A percentile compares a stretch with the other conserved stretches of the same genome.
Evolutionary conservation across 1,140 invertebrate species (phyloP).

Genomic region (Micrasema minimum): DNA sequence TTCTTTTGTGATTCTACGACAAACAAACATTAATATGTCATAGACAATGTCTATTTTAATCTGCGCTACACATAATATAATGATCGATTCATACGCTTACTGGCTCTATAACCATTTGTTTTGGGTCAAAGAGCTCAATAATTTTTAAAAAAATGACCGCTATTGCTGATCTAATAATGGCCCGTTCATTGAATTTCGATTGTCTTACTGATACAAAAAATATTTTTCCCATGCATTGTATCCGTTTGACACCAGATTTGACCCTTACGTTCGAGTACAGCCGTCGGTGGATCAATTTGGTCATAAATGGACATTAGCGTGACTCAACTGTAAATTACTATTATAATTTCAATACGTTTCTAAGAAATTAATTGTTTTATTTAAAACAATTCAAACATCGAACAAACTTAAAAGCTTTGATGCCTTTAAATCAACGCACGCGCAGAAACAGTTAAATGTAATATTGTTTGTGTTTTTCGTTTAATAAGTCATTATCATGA

Average conservation of each 20-base stretch:
- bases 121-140: too few relatives aligned
- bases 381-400: neutral
- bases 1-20: too few relatives aligned
- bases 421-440: neutral
- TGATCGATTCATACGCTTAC: too few relatives aligned
- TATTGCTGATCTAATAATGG: too few relatives aligned
- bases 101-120: too few relatives aligned
- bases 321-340: neutral
- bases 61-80: too few relatives aligned
- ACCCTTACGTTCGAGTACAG: neutral
- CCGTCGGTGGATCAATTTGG: neutral
- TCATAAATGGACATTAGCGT: neutral
- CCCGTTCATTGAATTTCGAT: too few relatives aligned
- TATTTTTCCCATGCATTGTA: neutral
- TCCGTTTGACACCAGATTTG: conserved; percentile 4
- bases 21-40: too few relatives aligned
- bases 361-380: conserved; percentile 25
- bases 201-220: neutral
- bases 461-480: neutral
- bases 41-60: too few relatives aligned
- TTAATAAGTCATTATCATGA: neutral
- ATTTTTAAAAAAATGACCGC: too few relatives aligned
- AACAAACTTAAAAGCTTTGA: neutral
- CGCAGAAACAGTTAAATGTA: neutral
- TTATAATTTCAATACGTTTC: conserved; percentile 16